Percentiles rank a stretch among this genome's conserved stretches.
Conservation (phyloP, 2,113 vertebrate species). For the Dipodomys stephensi region DNA sequence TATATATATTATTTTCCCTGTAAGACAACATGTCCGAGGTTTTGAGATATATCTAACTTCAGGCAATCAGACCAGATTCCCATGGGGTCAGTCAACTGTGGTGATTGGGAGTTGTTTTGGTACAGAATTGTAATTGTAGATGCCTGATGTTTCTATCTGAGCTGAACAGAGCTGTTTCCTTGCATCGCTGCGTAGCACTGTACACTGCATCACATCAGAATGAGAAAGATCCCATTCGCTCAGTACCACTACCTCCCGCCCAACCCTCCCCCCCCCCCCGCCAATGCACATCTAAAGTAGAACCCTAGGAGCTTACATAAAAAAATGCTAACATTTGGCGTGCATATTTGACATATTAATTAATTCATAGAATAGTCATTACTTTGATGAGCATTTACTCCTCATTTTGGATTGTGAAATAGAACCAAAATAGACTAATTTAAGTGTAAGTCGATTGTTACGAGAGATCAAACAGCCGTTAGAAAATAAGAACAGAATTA, state of each 20-base stretch:
- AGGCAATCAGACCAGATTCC: not conserved
- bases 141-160: not conserved
- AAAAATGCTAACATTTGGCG: not conserved
- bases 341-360: not conserved
- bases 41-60: constrained; percentile 39
- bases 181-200: no score
- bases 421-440: not conserved
- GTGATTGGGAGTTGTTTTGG: not conserved
- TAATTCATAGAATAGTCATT: not conserved
- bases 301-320: not conserved
- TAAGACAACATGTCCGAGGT: not conserved
- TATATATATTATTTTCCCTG: not conserved
- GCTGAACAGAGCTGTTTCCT: not conserved
- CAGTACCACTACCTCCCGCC: not conserved
- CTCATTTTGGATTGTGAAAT: constrained; percentile 19
- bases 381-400: constrained; percentile 40
- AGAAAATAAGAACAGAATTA: constrained; percentile 26
- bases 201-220: not conserved
- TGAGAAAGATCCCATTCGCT: not conserved
- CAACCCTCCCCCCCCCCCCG: no score
- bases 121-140: not conserved
- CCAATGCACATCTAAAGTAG: not conserved
- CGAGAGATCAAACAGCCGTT: not conserved
- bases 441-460: not conserved
- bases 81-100: not conserved